Conservation (phyloP, 2,797 vertebrate genomes). For the Mareca penelope region DNA sequence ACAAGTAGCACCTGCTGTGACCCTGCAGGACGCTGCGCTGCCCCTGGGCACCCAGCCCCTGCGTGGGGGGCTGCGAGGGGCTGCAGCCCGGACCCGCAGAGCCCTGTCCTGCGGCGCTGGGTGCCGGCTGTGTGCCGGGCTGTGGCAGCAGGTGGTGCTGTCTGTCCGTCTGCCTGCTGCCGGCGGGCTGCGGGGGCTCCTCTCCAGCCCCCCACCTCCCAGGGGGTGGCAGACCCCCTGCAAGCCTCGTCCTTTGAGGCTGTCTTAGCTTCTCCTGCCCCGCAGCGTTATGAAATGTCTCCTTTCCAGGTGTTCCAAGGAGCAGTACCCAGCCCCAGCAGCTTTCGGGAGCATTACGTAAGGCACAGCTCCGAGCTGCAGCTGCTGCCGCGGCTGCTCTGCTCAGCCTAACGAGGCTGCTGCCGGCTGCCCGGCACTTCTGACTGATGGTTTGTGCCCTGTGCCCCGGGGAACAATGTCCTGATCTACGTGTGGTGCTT, state of each 20-base stretch:
- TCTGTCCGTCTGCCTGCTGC: background rate
- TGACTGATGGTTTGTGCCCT: accelerated
- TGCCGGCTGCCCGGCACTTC: background rate
- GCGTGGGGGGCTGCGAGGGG: background rate
- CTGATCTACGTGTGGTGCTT: accelerated
- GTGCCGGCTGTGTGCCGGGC: background rate
- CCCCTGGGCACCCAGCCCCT: background rate
- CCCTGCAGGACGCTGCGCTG: background rate
- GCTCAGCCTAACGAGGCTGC: background rate
- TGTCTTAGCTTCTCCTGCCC: background rate
- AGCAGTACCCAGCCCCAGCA: background rate
- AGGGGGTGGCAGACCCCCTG: background rate
- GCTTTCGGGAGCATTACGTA: background rate
- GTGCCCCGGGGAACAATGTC: background rate
- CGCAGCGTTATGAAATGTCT: background rate
- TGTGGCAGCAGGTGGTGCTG: conserved; percentile 59
- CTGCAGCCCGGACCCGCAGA: accelerated
- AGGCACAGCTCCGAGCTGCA: background rate
- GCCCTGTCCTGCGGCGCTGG: accelerated
- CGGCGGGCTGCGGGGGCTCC: background rate
- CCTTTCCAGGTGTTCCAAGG: background rate
- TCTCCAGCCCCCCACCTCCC: accelerated
- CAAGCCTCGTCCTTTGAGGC: background rate
- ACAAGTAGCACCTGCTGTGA: background rate
- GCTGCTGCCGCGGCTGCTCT: background rate